phyloP scores from a whole-genome alignment of 2,113 vertebrate genomes.

The Pterocles gutturalis region DNA sequence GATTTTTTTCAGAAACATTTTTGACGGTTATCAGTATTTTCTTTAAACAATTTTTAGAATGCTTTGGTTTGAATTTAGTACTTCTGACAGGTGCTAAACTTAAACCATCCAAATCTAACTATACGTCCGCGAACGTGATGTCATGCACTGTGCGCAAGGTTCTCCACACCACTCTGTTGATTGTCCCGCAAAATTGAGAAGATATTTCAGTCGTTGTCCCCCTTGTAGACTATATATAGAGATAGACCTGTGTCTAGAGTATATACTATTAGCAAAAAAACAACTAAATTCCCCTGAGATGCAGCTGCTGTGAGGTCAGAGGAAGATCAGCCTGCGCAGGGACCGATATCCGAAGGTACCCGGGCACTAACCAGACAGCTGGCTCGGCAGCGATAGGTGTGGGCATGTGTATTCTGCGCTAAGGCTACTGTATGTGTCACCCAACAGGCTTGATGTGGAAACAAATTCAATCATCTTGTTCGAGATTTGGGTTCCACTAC shows the following conservation, averaged over 20 bases:
- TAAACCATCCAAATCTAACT: neutral
- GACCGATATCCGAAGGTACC: neutral
- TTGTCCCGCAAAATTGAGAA: neutral
- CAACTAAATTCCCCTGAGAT: accelerated
- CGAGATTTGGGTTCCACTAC: neutral
- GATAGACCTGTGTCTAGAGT: neutral
- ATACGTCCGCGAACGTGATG: accelerated
- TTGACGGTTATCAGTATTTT: constrained; percentile 58
- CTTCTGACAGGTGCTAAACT: neutral
- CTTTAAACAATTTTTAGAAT: neutral
- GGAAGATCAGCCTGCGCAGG: neutral
- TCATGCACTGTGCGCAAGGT: neutral
- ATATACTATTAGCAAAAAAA: neutral
- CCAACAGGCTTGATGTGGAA: neutral
- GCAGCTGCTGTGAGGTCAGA: neutral
- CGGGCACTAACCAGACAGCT: neutral
- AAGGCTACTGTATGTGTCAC: neutral
- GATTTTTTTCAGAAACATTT: neutral
- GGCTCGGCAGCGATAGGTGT: accelerated
- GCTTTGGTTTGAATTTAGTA: neutral
- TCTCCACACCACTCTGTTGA: neutral
- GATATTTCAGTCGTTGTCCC: neutral
- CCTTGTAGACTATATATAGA: accelerated
- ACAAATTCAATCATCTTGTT: neutral
- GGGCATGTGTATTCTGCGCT: neutral